Percentiles rank a stretch among this genome's conserved stretches.
Conservation (phyloP, 2,797 vertebrate genomes). For the Coreius guichenoti region DNA sequence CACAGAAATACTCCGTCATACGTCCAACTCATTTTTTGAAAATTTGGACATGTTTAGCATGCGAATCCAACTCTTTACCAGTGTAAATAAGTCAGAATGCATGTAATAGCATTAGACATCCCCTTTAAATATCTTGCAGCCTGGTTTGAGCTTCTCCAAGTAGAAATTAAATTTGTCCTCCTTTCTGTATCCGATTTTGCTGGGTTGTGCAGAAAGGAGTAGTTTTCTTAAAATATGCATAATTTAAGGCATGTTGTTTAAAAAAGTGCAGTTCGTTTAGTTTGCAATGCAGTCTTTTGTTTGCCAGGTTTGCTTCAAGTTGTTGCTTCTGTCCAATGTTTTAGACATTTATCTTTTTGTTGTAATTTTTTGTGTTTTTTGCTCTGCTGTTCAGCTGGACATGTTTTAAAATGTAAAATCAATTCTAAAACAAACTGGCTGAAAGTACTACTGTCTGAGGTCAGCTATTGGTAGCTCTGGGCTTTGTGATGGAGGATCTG, state of each 20-base stretch:
- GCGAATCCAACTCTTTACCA: too few species aligned
- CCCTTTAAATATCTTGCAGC: not conserved
- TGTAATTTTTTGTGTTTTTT: not conserved
- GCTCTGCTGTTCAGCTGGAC: not conserved
- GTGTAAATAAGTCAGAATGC: too few species aligned
- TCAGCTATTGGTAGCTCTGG: not conserved
- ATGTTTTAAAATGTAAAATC: not conserved
- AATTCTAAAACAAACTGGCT: not conserved
- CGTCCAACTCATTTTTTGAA: too few species aligned
- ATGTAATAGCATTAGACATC: too few species aligned
- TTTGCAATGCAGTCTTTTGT: not conserved
- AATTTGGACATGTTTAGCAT: too few species aligned
- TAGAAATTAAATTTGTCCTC: accelerated
- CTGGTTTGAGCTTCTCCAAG: not conserved
- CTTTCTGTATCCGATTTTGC: not conserved
- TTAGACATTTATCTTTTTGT: not conserved
- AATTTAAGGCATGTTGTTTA: not conserved
- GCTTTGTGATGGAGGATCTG: not conserved
- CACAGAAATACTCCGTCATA: too few species aligned
- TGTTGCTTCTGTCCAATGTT: not conserved
- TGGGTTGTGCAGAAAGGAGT: not conserved
- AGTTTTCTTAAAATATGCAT: not conserved
- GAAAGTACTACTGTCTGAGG: not conserved
- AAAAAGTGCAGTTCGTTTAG: not conserved
- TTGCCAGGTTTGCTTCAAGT: not conserved